Base-by-base conservation (phyloP, 53 echinoderm and acorn worm genomes). In the Echinarachnius parma region DNA sequence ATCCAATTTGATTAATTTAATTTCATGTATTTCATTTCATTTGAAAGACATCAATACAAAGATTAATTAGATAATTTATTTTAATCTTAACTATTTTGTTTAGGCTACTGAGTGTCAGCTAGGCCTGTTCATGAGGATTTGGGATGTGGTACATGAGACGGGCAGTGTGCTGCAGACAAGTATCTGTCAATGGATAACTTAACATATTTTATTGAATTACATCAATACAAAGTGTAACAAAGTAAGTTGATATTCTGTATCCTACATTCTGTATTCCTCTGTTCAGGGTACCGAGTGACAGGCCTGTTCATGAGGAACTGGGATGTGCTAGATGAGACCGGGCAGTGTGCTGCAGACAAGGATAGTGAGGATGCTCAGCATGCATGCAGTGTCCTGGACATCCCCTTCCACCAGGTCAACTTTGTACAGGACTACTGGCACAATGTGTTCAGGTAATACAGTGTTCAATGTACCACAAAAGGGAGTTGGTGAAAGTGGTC, bases 381-480 rank as follows among this genome's bases (percentile, higher is more conserved):
- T 76, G 90, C 90, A 0, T 94, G 95, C 36, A 37, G 90, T 34
- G 78, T 84, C 53, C 84, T 94, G 21, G 42, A 75, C 50, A 90
- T 94, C 4, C 81, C 95, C n/a, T 82, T 94, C 53, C 82, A 87
- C 48, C 82, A 90, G 28, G 95, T 94, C 58, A 94, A 87, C 74
- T 94, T 94, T 90, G 90, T 94, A 22, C 83, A 94, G 62, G 95
- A 94, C 19, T 94, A 94, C 60, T 94, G 95, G 95, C 87, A 94
- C 53, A 64, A 89, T 77, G 95, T 94, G 20, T 94, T 94, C 63
- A 87, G 89, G 93, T 93, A 59, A 0, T 57, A n/a, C 30, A 27
- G 62, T n/a, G n/a, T n/a, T n/a, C n/a, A n/a, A n/a, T n/a, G n/a
- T n/a, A n/a, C n/a, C n/a, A n/a, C n/a, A n/a, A n/a, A n/a, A n/a